Conservation (phyloP, 2,888 invertebrate species). For the Cataglyphis rosenhaueri region DNA sequence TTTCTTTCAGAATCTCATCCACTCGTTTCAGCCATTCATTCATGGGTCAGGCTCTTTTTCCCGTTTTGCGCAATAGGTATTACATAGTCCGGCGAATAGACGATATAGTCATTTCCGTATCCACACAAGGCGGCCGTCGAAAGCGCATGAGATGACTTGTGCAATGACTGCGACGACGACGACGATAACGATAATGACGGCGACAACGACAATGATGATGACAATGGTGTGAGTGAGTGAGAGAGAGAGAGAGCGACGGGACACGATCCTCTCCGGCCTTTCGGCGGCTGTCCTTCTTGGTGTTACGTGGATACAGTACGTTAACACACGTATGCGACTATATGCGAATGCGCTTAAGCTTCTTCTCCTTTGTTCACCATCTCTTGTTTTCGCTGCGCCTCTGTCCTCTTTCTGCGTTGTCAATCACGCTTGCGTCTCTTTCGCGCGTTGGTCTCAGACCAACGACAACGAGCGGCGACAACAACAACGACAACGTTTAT, state of each 20-base stretch:
- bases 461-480: constrained; percentile 3
- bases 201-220: constrained; percentile 3
- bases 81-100: constrained; percentile 62
- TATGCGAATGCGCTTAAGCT: constrained; percentile 56
- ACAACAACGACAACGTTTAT: constrained; percentile 9
- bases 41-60: constrained; percentile 86
- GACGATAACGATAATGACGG: not conserved
- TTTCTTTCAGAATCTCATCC: constrained; percentile 85
- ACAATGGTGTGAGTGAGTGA: constrained; percentile 7
- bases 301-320: constrained; percentile 27
- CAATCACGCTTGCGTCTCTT: constrained; percentile 43
- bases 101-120: constrained; percentile 38
- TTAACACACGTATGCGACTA: constrained; percentile 46
- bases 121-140: constrained; percentile 52
- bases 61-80: constrained; percentile 86
- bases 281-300: constrained; percentile 31
- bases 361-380: constrained; percentile 46
- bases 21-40: constrained; percentile 85
- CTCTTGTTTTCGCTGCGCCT: constrained; percentile 44
- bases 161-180: not conserved
- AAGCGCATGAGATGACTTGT: not conserved
- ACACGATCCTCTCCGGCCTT: not conserved
- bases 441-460: constrained; percentile 38
- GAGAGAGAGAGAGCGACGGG: constrained; percentile 3
- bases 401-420: constrained; percentile 17